Conservation (phyloP, 2,888 invertebrate genomes). For the Mermis nigrescens region DNA sequence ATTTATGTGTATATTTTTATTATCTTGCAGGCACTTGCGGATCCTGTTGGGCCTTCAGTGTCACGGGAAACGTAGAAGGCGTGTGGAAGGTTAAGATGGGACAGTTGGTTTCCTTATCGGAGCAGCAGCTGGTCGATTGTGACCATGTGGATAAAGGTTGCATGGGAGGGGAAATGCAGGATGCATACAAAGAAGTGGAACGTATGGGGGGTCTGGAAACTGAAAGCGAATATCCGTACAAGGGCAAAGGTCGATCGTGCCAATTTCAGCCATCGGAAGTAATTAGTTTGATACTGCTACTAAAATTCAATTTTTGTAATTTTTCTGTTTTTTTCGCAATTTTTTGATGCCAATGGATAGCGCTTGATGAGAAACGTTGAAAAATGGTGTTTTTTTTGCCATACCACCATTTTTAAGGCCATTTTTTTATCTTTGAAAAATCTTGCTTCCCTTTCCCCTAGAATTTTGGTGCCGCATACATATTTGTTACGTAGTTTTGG, state of each 20-base stretch:
- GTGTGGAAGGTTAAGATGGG: constrained; percentile 63
- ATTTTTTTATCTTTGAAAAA: too few species aligned
- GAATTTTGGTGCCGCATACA: too few species aligned
- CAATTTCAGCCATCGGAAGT: not conserved
- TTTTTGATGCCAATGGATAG: too few species aligned
- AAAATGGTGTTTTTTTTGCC: too few species aligned
- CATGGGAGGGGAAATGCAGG: constrained; percentile 53
- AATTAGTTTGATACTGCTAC: too few species aligned
- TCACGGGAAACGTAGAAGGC: constrained; percentile 89
- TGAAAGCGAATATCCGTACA: constrained; percentile 77
- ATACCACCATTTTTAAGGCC: too few species aligned
- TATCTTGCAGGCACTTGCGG: constrained; percentile 55
- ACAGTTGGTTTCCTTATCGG: constrained; percentile 19
- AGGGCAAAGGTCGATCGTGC: constrained; percentile 8
- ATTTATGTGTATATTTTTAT: too few species aligned
- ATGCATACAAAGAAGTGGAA: constrained; percentile 54
- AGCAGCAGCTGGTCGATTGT: constrained; percentile 46
- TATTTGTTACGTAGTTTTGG: too few species aligned
- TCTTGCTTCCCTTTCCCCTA: too few species aligned
- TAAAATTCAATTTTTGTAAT: too few species aligned
- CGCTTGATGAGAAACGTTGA: too few species aligned
- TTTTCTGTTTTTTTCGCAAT: too few species aligned
- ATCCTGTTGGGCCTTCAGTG: constrained; percentile 71
- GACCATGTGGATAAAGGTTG: constrained; percentile 76
- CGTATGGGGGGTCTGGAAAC: constrained; percentile 65